These are phyloP conservation scores for Abrostola tripartita DNA, from an alignment of 2,888 invertebrate genomes.

Conservation along the genomic window DNA sequence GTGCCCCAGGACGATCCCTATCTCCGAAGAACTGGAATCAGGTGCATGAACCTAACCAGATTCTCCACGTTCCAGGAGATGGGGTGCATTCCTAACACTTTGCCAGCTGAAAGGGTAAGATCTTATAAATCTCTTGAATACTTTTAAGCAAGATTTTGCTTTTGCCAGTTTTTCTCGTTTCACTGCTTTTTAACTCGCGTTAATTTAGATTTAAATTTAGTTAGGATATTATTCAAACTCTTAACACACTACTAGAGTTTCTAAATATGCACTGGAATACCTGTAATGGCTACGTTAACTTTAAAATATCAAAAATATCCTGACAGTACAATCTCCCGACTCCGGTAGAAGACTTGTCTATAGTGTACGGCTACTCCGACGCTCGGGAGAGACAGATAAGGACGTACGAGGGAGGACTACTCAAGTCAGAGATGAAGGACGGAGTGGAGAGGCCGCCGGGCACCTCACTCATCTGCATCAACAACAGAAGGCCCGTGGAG, in stretches of 20 bases:
- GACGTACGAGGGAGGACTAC: conserved; percentile 53
- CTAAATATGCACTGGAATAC: too few species aligned
- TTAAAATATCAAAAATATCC: background rate
- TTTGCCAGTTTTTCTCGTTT: too few species aligned
- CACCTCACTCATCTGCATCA: conserved; percentile 33
- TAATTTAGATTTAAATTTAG: too few species aligned
- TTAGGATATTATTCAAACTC: too few species aligned
- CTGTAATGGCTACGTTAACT: too few species aligned
- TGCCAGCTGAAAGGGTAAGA: conserved; percentile 64
- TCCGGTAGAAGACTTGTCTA: conserved; percentile 60
- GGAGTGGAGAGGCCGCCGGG: conserved; percentile 57
- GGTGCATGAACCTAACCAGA: conserved; percentile 68
- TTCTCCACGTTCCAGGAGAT: conserved; percentile 64
- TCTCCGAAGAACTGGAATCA: conserved; percentile 59
- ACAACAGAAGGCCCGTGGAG: conserved; percentile 44
- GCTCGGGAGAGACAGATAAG: conserved; percentile 43
- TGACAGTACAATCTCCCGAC: conserved; percentile 28
- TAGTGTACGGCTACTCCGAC: conserved; percentile 58
- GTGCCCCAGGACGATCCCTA: conserved; percentile 67
- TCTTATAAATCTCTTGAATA: background rate
- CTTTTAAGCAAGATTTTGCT: background rate
- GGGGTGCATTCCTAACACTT: conserved; percentile 58
- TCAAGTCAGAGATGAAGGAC: conserved; percentile 55
- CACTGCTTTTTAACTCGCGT: too few species aligned
- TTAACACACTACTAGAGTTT: too few species aligned